phyloP scores from a whole-genome alignment of 2,113 vertebrate genomes.

The Rhinopomastus cyanomelas region DNA sequence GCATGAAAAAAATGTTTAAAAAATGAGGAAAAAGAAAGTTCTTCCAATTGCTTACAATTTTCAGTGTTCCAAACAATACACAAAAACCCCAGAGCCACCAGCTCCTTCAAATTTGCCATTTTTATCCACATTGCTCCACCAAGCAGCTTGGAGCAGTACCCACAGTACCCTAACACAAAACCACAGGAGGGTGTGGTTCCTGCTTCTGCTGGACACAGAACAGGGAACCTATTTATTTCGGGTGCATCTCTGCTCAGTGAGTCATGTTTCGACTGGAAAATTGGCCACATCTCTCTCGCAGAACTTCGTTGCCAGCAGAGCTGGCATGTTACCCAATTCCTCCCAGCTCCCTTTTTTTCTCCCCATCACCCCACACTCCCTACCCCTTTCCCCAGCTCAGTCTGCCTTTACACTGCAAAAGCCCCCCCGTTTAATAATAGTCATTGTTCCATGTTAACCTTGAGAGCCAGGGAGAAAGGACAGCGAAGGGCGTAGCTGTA shows the following conservation, averaged over 20 bases:
- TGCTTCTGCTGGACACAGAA: constrained; percentile 77
- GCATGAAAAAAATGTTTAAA: not conserved
- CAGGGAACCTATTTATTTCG: constrained; percentile 97
- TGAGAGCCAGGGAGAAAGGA: constrained; percentile 77
- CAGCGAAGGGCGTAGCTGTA: constrained; percentile 76
- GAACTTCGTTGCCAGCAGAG: constrained; percentile 78
- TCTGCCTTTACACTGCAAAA: constrained; percentile 70
- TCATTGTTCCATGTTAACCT: constrained; percentile 84
- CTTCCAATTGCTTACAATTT: constrained; percentile 76
- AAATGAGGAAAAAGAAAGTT: constrained; percentile 36
- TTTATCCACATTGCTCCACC: constrained; percentile 75
- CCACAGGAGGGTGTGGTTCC: constrained; percentile 91
- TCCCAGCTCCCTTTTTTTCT: constrained; percentile 65
- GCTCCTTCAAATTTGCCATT: constrained; percentile 77
- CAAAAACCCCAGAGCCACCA: constrained; percentile 76
- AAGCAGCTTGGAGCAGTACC: constrained; percentile 75
- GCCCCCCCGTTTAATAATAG: constrained; percentile 76
- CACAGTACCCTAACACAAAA: constrained; percentile 83
- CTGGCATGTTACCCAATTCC: constrained; percentile 81
- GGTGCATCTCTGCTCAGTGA: constrained; percentile 91
- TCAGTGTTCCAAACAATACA: constrained; percentile 79
- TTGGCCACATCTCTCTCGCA: constrained; percentile 82
- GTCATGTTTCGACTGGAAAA: constrained; percentile 97
- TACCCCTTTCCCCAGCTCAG: constrained; percentile 63
- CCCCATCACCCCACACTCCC: not conserved